Base-by-base conservation (phyloP, 2,888 invertebrate genomes). In the Lasioglossum marginatum region DNA sequence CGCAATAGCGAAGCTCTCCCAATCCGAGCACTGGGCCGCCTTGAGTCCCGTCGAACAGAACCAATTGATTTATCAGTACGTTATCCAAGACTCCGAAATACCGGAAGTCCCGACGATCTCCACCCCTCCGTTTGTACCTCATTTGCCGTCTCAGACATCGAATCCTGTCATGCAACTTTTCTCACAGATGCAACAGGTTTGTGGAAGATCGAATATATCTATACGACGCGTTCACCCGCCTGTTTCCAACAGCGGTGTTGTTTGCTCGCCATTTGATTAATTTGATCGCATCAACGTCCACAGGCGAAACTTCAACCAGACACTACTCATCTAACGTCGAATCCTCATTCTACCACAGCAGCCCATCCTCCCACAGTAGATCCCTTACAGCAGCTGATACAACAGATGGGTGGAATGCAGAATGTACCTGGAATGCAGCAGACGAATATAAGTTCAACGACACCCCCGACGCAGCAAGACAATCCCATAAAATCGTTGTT, bases 81-180 rank as follows among this genome's bases (percentile, higher is more conserved):
- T 96, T 92, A 93, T 95, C 85, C 94, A 95, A 88, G 95, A 96
- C 87, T 92, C 94, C 78, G 92, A 94, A 92, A 93, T 94, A 48
- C 92, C 94, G 6, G 95, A 94, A 48, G 89, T 94, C 12, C 70
- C 70, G 77, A 90, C 93, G 70, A 91, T 94, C 40, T 85, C 93
- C 66, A 88, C 92, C 6, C 92, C 92, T 84, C 93, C 94, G 63
- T 95, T 95, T 90, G 94, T 95, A 81, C 94, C 95, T 89, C 92
- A 93, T 37, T 90, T 94, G 19, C 92, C 95, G n/a, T 92, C 95
- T 70, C 93, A 93, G 57, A 91, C 96, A 70, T 92, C 96, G 48
- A 96, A 96, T 94, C 96, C 96, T 81, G 95, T 96, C 74, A 96
- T 96, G 95, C 96, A 96, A 84, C 95, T 96, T 93, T 96, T 96